Evolutionary conservation across 2,888 invertebrate species (phyloP).

Genomic region (Tubulanus polymorphus): DNA sequence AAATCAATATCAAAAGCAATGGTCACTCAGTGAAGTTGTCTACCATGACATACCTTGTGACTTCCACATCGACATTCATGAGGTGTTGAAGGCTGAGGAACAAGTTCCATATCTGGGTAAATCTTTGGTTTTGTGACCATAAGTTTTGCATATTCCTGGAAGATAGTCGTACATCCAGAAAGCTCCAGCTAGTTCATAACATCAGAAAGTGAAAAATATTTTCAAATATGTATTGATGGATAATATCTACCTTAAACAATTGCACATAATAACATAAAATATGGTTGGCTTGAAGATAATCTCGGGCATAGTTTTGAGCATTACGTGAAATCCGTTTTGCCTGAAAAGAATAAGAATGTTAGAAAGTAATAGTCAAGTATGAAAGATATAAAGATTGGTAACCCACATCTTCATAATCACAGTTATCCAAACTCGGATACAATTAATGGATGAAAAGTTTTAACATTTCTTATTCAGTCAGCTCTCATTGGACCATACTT

Average conservation of each 20-base stretch:
- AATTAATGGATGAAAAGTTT: no score
- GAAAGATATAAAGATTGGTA: neutral
- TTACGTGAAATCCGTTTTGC: slow-evolving; percentile 39
- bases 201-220: neutral
- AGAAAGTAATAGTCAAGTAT: neutral
- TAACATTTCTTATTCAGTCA: no score
- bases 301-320: slow-evolving; percentile 63
- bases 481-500: no score
- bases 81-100: neutral
- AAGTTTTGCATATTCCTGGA: slow-evolving; percentile 33
- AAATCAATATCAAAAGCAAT: no score
- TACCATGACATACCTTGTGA: no score
- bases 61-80: neutral
- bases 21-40: no score
- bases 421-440: no score
- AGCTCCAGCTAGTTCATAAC: no score
- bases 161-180: no score
- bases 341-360: slow-evolving; percentile 25
- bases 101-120: neutral
- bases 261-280: slow-evolving; percentile 83
- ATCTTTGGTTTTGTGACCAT: slow-evolving; percentile 24
- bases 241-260: slow-evolving; percentile 61
- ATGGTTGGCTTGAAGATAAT: slow-evolving; percentile 76
- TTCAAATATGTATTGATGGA: neutral
- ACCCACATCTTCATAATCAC: neutral